phyloP scores from a whole-genome alignment of 2,888 invertebrate genomes.

The Drosophila anomalata region DNA sequence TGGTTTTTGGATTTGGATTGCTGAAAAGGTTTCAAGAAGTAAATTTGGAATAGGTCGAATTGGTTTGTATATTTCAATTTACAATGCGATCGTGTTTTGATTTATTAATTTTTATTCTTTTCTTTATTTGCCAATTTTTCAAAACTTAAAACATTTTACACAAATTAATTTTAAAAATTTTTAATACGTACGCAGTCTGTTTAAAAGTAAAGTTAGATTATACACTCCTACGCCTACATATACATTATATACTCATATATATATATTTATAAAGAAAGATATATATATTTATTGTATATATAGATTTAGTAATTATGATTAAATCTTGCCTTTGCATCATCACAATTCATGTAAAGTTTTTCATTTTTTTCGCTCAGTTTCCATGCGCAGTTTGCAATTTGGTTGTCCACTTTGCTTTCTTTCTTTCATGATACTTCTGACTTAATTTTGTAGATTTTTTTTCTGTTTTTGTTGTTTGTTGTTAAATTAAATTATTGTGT shows the following conservation, averaged over 20 bases:
- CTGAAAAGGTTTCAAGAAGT: slow-evolving; percentile 56
- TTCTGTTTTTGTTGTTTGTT: slow-evolving; percentile 8
- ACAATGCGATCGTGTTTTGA: slow-evolving; percentile 54
- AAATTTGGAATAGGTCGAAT: slow-evolving; percentile 60
- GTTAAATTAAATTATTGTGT: not conserved
- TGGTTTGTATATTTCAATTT: slow-evolving; percentile 49
- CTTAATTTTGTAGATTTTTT: slow-evolving; percentile 28
- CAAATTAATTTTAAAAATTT: slow-evolving; percentile 76
- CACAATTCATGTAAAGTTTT: slow-evolving; percentile 76
- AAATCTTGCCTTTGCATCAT: slow-evolving; percentile 79
- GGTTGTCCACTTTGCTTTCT: slow-evolving; percentile 47
- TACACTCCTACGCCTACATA: slow-evolving; percentile 72
- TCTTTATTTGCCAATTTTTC: slow-evolving; percentile 78
- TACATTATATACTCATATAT: slow-evolving; percentile 67
- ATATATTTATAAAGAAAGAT: slow-evolving; percentile 49
- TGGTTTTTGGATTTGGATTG: slow-evolving; percentile 32
- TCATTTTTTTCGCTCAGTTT: slow-evolving; percentile 48
- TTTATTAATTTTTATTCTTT: slow-evolving; percentile 78
- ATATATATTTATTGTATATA: slow-evolving; percentile 55
- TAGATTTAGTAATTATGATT: slow-evolving; percentile 77
- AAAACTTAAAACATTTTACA: slow-evolving; percentile 79
- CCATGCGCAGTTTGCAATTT: slow-evolving; percentile 50
- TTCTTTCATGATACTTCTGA: slow-evolving; percentile 54
- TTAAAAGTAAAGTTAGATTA: slow-evolving; percentile 78
- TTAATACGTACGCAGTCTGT: slow-evolving; percentile 79